Evolutionary conservation across 2,888 invertebrate genomes (phyloP), one percentile per base, ranked within the genome.

Genomic region (Drosophila prolongata): DNA sequence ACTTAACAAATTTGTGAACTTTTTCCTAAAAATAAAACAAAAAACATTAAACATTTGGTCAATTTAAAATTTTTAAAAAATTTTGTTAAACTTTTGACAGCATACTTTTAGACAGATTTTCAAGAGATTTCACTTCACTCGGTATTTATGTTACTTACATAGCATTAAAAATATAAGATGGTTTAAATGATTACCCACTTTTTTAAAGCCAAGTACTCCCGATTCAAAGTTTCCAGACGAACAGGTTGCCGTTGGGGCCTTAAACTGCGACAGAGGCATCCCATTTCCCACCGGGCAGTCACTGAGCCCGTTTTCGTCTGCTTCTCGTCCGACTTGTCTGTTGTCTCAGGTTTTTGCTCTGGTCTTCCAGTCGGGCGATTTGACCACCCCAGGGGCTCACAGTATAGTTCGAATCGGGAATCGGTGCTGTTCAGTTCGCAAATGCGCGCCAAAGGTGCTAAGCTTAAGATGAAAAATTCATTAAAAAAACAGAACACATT

Each of bases 341-440:
- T 35, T 16, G 57, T 40, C 64, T 62, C 64, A 40, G 49, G 44
- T 19, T 24, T 62, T 30, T 40, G 58, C 58, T 59, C 62, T 37
- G 76, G 80, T 61, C 79, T 81, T 79, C 81, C 86, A 80, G 68
- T 59, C 71, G 86, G 77, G 38, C 30, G 57, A 59, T 58, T 46
- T 74, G 55, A 54, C 87, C 67, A 67, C 76, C 78, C 80, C 84
- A 78, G 76, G 73, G 37, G 19, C 34, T 42, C 40, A 19, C 49
- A 44, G 55, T 74, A 69, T 89, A 91, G 90, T 90, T 82, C 69
- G 76, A 89, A 89, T 83, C 90, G 89, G 89, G 89, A 90, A 85
- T 86, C 89, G 75, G 79, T 79, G 75, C 78, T 79, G 79, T 77
- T 75, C 89, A 86, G 91, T 89, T 83, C 78, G 87, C 74, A 68